Base-by-base conservation (phyloP, 2,113 vertebrate species). In the Vireo altiloquus region DNA sequence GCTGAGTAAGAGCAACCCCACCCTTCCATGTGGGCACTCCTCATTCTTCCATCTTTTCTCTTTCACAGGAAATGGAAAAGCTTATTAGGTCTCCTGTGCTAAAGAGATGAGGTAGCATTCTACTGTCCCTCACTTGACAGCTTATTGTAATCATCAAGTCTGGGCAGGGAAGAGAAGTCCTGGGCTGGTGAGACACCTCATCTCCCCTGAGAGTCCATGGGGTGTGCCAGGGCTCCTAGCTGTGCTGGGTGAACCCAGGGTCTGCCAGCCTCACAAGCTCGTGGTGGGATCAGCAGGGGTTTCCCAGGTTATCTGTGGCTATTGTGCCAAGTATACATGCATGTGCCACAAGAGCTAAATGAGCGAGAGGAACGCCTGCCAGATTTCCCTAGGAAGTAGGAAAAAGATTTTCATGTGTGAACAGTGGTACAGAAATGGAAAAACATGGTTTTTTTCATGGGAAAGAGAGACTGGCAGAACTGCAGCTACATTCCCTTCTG, bases 281-380 rank as follows among this genome's bases (percentile, higher is more conserved):
- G 0, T 33, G 37, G 11, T 40, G 69, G 42, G 49, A 52, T 23
- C 52, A 66, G 30, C 10, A 59, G 16, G 6, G 9, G 3, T 44
- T 71, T 75, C 30, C 59, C 27, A 49, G 7, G 31, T 53, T 50
- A 9, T 5, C 15, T 14, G 17, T 33, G 39, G 52, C 30, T 63
- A 0, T 9, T 13, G 42, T 46, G 39, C 15, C 27, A 70, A 13
- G 7, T 6, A 6, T 4, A 5, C 5, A 7, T 8, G 10, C 6
- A 3, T 3, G 17, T 82, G 18, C 33, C 30, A 33, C 16, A 22
- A 15, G 30, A 87, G 18, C 23, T 87, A 30, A 35, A 28, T 13
- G 19, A 87, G 33, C 24, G 24, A 64, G 47, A 56, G 25, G 22
- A 79, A 18, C 4, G 40, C 4, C 6, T 10, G 13, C 13, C 47